Evolutionary conservation across 1,140 invertebrate species (phyloP), one percentile per base, ranked within the genome.

Genomic region (Drosophila albomicans): DNA sequence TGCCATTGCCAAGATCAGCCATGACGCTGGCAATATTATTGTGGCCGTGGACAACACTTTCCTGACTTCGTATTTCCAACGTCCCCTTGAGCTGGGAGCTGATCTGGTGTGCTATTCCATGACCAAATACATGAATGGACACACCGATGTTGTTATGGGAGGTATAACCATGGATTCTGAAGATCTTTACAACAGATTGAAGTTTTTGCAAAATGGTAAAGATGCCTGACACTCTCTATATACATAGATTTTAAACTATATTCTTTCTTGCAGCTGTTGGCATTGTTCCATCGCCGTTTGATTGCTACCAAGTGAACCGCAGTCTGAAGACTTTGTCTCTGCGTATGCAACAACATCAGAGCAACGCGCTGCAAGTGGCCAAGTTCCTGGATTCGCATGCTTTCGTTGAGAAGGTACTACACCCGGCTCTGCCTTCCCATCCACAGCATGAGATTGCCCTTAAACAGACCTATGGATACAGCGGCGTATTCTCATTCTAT

Each of bases 121-220:
- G 28, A 99, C 98, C 0, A 99, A 99, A 93, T 99, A 99, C 89
- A 98, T 99, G 95, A 99, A 99, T 93, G 99, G 99, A 0, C 99
- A 99, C 93, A 96, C 97, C 1, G 99, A 99, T 94, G 96, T 99
- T 48, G 96, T 99, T 1, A 99, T 99, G 99, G 99, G 99, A 3
- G 96, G 97, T 6, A 94, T 96, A 5, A 94, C 96, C 28, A 95
- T 96, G 3, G 98, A 95, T 75, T 94, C 95, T 84, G 95, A 96
- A 59, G 95, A 95, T 51, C 81, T 99, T 0, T 95, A 95, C 78
- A 91, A 96, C 25, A 94, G 94, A 91, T 91, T 99, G 10, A 94
- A 95, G 75, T 99, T 97, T 93, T 93, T 98, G 59, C 98, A 99
- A 95, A 98, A 99, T 92, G 94, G 97, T 98, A 3, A 92, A 6